Percentiles rank a stretch among this genome's conserved stretches.
These are phyloP conservation scores for Opisthocomus hoazin DNA, from an alignment of 2,113 vertebrate species.

Conservation along the genomic window DNA sequence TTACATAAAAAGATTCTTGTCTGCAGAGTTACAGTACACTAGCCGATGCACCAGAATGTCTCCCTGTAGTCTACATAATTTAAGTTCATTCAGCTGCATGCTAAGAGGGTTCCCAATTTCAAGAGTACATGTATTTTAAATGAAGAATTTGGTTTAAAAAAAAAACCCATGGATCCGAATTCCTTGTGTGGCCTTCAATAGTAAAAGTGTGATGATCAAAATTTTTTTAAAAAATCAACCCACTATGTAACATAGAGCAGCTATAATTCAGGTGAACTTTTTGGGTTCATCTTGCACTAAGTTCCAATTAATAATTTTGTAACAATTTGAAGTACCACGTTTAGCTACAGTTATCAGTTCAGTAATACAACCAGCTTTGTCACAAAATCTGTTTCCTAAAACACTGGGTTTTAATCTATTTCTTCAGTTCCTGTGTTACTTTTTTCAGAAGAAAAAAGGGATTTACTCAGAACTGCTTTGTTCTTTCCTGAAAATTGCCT, in stretches of 20 bases:
- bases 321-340: background rate
- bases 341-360: background rate
- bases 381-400: background rate
- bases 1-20: background rate
- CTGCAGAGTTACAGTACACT: background rate
- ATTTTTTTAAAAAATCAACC: background rate
- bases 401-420: background rate
- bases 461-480: background rate
- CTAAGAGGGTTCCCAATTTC: background rate
- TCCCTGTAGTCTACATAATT: background rate
- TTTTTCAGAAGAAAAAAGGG: background rate
- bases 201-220: background rate
- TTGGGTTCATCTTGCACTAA: background rate
- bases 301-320: background rate
- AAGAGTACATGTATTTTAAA: background rate
- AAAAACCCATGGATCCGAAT: too few species aligned
- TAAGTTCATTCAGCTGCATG: background rate
- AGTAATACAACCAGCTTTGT: background rate
- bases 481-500: background rate
- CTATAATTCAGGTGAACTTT: background rate
- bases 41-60: background rate
- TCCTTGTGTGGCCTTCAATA: background rate
- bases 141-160: background rate
- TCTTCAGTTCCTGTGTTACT: background rate
- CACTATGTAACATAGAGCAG: background rate